Base-by-base conservation (phyloP, 2,888 invertebrate genomes). In the Hetaerina titia region DNA sequence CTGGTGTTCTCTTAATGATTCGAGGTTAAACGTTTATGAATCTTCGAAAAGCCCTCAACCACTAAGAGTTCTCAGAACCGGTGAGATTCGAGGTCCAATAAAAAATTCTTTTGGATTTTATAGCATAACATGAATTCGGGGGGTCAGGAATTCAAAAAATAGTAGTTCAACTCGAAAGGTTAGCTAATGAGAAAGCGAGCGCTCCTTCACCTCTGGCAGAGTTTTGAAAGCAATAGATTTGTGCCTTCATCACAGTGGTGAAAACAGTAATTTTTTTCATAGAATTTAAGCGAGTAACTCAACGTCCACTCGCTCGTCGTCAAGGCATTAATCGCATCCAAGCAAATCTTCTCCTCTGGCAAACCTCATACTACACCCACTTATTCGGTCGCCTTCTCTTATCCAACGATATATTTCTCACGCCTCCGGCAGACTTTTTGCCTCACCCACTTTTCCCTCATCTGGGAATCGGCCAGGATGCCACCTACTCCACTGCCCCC, bases 321-420 rank as follows among this genome's bases (percentile, higher is more conserved):
- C 25, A 31, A 31, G 25, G 31, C 11, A 81, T 81, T 81, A 25
- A 81, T 81, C 31, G 13, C n/a, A 69, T 69, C 8, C 9, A 31
- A 81, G 31, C 56, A 45, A 45, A 56, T 88, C 88, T 88, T 17
- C 19, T 45, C 45, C 19, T 8, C 58, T 1, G n/a, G 22, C 56
- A 22, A 89, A 22, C 57, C 89, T n/a, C 13, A 1, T n/a, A 4
- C 89, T 2, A 6, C 63, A 58, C 90, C 9, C 56, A 11, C 69
- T 31, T 69, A 17, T 64, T 69, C n/a, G 56, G 9, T 9, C 63
- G 9, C 8, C n/a, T 56, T 56, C 56, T 45, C 92, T 31, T 90
- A 64, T 92, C 92, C 69, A 45, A 13, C 74, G 45, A 89, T 92
- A 45, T 64, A 64, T 9, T 69, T 90, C 90, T 90, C 90, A 45